Percentiles rank a stretch among this genome's conserved stretches.
These are phyloP conservation scores for Neotoxoptera formosana DNA, from an alignment of 1,140 invertebrate genomes.

Conservation along the genomic window DNA sequence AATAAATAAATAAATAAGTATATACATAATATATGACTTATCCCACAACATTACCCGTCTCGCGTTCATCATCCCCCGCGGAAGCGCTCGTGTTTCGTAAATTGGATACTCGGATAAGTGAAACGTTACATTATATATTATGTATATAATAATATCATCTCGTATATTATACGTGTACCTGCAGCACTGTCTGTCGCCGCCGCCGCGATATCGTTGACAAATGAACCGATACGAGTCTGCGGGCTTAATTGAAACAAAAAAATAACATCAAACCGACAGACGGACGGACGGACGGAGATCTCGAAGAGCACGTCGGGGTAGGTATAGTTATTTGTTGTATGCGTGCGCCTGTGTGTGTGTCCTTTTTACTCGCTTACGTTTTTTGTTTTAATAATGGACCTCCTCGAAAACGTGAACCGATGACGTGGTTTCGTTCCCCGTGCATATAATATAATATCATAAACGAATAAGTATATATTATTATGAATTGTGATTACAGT, in stretches of 20 bases:
- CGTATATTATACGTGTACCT: too few relatives aligned
- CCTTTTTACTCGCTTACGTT: background rate
- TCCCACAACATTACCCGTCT: background rate
- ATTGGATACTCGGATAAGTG: conserved; percentile 24
- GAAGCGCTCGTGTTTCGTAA: conserved; percentile 25
- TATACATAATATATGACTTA: background rate
- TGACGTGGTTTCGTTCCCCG: background rate
- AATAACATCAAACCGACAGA: background rate
- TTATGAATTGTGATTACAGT: background rate
- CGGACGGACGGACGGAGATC: background rate
- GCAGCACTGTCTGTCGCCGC: background rate
- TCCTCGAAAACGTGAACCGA: background rate
- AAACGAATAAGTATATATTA: background rate
- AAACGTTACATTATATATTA: background rate
- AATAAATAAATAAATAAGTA: too few relatives aligned
- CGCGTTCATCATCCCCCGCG: conserved; percentile 15
- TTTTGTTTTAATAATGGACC: background rate
- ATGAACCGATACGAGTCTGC: conserved; percentile 35
- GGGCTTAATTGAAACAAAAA: conserved; percentile 46
- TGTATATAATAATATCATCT: too few relatives aligned
- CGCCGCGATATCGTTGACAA: conserved; percentile 39
- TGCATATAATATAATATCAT: background rate
- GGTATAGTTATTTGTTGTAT: background rate
- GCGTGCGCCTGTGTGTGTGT: conserved; percentile 1
- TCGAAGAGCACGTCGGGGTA: background rate